Evolutionary conservation across 2,888 invertebrate genomes (phyloP).

Genomic region (Scaeva pyrastri): DNA sequence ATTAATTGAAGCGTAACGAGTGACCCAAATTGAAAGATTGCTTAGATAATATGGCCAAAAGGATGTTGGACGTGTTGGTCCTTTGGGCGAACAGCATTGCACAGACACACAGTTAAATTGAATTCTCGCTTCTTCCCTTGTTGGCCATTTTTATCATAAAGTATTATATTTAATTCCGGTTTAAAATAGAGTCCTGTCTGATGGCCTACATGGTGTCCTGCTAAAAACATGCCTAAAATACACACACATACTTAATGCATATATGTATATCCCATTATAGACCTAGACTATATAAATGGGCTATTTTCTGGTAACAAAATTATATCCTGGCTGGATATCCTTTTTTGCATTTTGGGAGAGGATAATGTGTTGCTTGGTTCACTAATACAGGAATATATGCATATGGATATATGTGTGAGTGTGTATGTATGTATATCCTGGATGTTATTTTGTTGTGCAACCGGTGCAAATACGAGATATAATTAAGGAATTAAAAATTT

Average conservation of each 20-base stretch:
- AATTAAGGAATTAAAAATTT: slow-evolving; percentile 57
- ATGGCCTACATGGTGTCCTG: background rate
- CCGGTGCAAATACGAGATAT: slow-evolving; percentile 65
- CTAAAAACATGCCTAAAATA: background rate
- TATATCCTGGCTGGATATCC: slow-evolving; percentile 51
- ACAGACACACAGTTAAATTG: slow-evolving; percentile 40
- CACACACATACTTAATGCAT: background rate
- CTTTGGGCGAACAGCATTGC: background rate
- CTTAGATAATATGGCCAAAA: slow-evolving; percentile 16
- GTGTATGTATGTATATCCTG: slow-evolving; percentile 36
- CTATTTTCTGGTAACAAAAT: slow-evolving; percentile 51
- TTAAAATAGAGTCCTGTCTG: slow-evolving; percentile 38
- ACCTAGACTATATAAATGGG: background rate
- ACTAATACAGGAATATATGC: background rate
- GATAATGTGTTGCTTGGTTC: slow-evolving; percentile 32
- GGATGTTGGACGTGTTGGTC: too few relatives aligned
- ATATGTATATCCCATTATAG: background rate
- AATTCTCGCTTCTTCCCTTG: slow-evolving; percentile 44
- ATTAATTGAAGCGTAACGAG: slow-evolving; percentile 70
- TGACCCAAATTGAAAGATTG: slow-evolving; percentile 72
- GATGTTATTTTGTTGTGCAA: slow-evolving; percentile 64
- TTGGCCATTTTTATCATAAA: slow-evolving; percentile 42
- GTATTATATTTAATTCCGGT: slow-evolving; percentile 45
- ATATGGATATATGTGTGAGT: background rate
- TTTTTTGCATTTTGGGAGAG: slow-evolving; percentile 39